Evolutionary conservation across 1,140 invertebrate genomes (phyloP).

Genomic region (Drosophila parvula): DNA sequence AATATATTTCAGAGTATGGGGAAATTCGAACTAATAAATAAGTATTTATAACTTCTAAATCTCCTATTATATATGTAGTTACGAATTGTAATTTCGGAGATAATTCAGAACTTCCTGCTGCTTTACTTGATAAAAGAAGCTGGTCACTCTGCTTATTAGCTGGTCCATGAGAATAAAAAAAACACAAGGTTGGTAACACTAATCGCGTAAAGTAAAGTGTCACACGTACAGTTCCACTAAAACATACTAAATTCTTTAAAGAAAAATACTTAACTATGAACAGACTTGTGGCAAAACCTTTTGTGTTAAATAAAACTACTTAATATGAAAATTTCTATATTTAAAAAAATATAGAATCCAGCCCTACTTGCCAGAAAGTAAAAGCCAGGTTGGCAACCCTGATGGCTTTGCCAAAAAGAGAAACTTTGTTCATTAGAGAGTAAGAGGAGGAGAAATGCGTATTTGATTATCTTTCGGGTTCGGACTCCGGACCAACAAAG

Average conservation of each 20-base stretch:
- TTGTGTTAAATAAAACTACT: too few species aligned
- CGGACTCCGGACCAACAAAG: conserved; percentile 40
- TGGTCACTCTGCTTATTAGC: background rate
- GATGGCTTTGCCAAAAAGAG: background rate
- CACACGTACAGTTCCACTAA: too few species aligned
- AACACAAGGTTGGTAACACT: background rate
- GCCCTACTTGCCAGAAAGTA: background rate
- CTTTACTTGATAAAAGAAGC: background rate
- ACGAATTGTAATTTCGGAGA: background rate
- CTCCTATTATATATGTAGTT: background rate
- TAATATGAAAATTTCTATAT: background rate
- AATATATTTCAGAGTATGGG: background rate
- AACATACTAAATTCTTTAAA: background rate
- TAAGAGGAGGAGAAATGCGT: conserved; percentile 34
- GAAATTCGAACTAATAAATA: too few species aligned
- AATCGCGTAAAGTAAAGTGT: too few species aligned
- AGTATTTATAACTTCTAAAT: too few species aligned
- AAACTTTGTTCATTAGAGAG: conserved; percentile 32
- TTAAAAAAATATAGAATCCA: background rate
- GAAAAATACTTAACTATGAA: too few species aligned
- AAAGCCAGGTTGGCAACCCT: conserved; percentile 8
- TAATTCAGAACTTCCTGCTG: background rate
- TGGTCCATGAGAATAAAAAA: background rate
- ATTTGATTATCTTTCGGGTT: conserved; percentile 51
- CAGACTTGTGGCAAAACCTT: too few species aligned